Base-by-base conservation (phyloP, 2,113 vertebrate genomes). In the Cyphomyrus discorhynchus region DNA sequence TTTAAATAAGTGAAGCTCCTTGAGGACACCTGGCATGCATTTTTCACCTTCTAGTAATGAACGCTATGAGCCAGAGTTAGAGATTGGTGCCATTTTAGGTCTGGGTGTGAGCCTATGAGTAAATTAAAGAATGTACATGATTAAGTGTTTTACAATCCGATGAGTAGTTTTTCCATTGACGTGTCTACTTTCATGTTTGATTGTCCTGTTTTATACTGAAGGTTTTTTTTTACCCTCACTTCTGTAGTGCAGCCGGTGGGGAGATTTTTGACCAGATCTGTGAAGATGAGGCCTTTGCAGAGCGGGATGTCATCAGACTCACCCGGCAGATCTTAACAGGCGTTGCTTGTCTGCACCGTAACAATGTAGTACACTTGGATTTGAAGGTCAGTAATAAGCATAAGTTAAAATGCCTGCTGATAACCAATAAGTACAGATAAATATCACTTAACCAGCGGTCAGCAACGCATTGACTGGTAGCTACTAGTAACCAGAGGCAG, bases 221-320 rank as follows among this genome's bases (percentile, higher is more conserved):
- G 0, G 21, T n/a, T 24, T 7, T 52, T 24, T 21, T 88, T 88
- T 27, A 49, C 5, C 89, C 91, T 92, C 87, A 90, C 85, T 89
- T 90, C 50, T 93, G 0, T 89, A 99, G 98, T 42, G 98, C 98
- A 77, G 97, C 97, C n/a, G 98, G 98, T 62, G 98, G 98, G 0
- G 98, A 99, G 93, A 98, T 99, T 91, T 99, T 99, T 93, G 93
- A 98, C 93, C 98, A 98, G 47, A 5, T 45, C 42, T 99, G 98
- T 86, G 97, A 98, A 17, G 98, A 99, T 15, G 97, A 98, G 42
- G 96, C 97, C 80, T 99, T 99, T 93, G 98, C 96, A n/a, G 98
- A 99, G 94, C 96, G 95, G 91, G 98, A 99, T 53, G 97, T 99
- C 53, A 96, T 97, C 88, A 95, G 97, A 90, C 96, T 99, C 89